Evolutionary conservation across 1,140 invertebrate species (phyloP).

Genomic region (Plodia interpunctella): DNA sequence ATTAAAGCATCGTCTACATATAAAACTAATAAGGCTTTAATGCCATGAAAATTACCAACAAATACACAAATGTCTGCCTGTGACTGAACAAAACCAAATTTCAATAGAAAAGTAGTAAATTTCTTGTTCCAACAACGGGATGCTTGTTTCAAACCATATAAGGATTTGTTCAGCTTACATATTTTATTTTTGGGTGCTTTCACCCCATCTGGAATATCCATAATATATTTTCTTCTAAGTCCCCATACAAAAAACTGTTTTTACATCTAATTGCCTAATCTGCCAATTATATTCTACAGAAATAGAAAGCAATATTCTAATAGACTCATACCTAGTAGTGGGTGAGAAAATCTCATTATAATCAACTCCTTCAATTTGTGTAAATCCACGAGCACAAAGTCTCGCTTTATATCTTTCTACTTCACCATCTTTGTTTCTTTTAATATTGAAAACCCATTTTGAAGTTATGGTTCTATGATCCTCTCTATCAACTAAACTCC

Average conservation of each 20-base stretch:
- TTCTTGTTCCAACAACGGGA: conserved; percentile 21
- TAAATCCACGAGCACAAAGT: conserved; percentile 13
- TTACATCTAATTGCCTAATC: conserved; percentile 66
- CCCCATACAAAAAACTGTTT: conserved; percentile 62
- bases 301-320: conserved; percentile 60
- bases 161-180: conserved; percentile 1
- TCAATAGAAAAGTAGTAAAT: conserved; percentile 35
- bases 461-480: conserved; percentile 21
- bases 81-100: conserved; percentile 32
- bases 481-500: conserved; percentile 20
- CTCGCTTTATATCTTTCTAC: conserved; percentile 24
- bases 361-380: conserved; percentile 19
- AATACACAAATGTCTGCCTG: conserved; percentile 32
- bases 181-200: conserved; percentile 13
- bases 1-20: background rate
- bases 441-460: conserved; percentile 32
- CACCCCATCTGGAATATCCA: conserved; percentile 43
- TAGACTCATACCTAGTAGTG: conserved; percentile 45
- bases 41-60: conserved; percentile 21
- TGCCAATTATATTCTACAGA: conserved; percentile 42
- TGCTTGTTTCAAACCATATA: conserved; percentile 9
- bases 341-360: conserved; percentile 63
- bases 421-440: conserved; percentile 23
- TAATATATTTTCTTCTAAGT: conserved; percentile 42
- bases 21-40: conserved; percentile 8